Evolutionary conservation across 2,888 invertebrate species (phyloP), one percentile per base, ranked within the genome.

Genomic region (Perdita meconis): DNA sequence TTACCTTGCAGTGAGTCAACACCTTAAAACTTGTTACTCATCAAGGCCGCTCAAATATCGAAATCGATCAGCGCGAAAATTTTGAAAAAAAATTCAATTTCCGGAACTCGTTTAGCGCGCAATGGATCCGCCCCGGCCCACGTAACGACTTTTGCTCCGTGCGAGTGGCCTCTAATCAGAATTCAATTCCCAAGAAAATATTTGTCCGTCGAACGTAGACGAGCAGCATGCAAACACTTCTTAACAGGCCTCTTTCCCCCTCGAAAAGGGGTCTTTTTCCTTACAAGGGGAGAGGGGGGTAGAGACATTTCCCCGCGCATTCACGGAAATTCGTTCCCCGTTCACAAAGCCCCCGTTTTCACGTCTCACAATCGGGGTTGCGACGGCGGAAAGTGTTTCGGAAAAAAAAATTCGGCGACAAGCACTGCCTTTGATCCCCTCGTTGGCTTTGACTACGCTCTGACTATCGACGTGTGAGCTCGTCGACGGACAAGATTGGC

Each of bases 401-500:
- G 19, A 10, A 19, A 19, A 24, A 69, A 69, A 69, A 63, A 55
- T 36, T 13, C 66, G 47, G 6, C 42, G 30, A 13, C 57, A 53
- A 53, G 57, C 50, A 38, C 60, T 55, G 42, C 66, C 66, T 72
- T 66, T 72, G 66, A 66, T 66, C 60, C 55, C 8, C 22, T 30
- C 40, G 47, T 38, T 26, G 50, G 36, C 55, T 61, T 61, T 67
- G 56, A 47, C 61, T 47, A 24, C 53, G 6, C 64, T 30, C 55
- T 56, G 65, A 65, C 56, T 66, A 66, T 65, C 65, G 55, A 50
- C 61, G 65, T 51, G 69, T 22, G 57, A 69, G 44, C 59, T 57
- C 61, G 69, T 70, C 56, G 65, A 19, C 75, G 56, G 69, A 47
- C 65, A 75, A 72, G 77, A 77, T 77, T 71, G 71, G 67, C 71